phyloP scores from a whole-genome alignment of 2,797 vertebrate species.

The Molossus alvarezi region DNA sequence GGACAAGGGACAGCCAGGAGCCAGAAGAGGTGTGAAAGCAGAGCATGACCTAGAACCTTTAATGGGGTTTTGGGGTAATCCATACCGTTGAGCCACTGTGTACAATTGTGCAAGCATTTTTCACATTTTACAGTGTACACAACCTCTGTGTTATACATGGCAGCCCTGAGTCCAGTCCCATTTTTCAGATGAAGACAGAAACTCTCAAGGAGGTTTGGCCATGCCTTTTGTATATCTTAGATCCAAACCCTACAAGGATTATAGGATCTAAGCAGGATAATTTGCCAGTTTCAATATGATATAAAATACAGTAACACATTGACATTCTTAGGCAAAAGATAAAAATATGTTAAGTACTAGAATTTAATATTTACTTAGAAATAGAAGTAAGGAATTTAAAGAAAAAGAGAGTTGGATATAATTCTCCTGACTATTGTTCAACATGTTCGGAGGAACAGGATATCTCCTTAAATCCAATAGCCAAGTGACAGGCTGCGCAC shows the following conservation, averaged over 20 bases:
- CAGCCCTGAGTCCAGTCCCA: background rate
- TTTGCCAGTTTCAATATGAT: background rate
- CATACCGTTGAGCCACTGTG: background rate
- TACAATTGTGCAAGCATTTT: background rate
- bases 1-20: background rate
- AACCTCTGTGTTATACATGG: background rate
- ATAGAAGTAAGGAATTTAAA: constrained; percentile 6
- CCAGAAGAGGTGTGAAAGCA: background rate
- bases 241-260: background rate
- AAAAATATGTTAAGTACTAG: background rate
- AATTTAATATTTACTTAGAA: constrained; percentile 34
- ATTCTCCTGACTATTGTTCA: background rate
- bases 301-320: background rate
- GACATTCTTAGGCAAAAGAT: constrained; percentile 31
- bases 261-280: background rate
- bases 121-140: background rate
- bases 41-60: background rate
- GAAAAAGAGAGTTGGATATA: background rate
- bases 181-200: background rate
- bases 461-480: background rate
- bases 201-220: background rate
- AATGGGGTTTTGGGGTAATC: background rate
- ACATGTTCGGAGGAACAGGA: background rate
- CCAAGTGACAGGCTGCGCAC: background rate
- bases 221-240: background rate